Conservation (phyloP, 2,797 vertebrate species). For the Pipistrellus kuhlii region DNA sequence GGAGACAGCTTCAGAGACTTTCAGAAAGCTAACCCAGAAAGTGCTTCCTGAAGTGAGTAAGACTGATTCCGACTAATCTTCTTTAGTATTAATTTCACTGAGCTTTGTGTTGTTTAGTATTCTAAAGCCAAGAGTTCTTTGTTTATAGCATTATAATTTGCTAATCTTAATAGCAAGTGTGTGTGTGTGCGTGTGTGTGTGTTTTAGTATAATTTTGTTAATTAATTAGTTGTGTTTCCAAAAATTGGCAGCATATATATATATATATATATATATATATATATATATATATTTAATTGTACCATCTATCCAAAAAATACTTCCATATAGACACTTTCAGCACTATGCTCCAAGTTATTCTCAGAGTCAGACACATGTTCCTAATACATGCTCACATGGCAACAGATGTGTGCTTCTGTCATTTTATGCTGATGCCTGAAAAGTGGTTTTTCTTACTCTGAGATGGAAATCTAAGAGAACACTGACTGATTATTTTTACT, state of each 20-base stretch:
- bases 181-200: too few relatives aligned
- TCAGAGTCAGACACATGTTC: constrained; percentile 37
- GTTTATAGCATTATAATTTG: background rate
- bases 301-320: constrained; percentile 72
- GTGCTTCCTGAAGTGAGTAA: background rate
- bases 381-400: constrained; percentile 65
- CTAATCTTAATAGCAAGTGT: background rate
- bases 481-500: constrained; percentile 32
- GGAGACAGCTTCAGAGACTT: background rate
- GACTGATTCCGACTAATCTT: background rate
- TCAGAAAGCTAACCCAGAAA: constrained; percentile 10
- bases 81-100: background rate
- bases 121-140: constrained; percentile 8
- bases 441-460: constrained; percentile 41
- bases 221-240: constrained; percentile 55
- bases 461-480: constrained; percentile 66
- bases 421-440: constrained; percentile 66
- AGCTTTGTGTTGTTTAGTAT: background rate
- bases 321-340: constrained; percentile 63
- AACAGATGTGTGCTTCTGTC: constrained; percentile 68
- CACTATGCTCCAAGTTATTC: constrained; percentile 37
- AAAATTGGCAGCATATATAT: constrained; percentile 35
- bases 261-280: background rate
- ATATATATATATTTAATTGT: constrained; percentile 69
- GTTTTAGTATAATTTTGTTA: background rate